Conservation (phyloP, 2,797 vertebrate species). For the Gambusia yucatana region DNA sequence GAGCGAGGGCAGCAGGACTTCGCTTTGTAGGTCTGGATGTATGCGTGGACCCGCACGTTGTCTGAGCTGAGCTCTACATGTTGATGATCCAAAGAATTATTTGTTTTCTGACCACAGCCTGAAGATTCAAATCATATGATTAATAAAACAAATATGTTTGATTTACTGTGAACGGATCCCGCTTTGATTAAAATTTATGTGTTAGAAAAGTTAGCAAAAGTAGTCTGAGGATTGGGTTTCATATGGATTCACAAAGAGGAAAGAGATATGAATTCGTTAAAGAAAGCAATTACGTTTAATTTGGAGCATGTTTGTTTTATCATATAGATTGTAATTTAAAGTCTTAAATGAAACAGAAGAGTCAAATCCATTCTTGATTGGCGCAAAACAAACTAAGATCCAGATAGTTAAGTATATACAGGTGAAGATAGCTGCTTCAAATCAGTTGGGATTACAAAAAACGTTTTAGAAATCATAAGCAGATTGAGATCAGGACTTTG, state of each 20-base stretch:
- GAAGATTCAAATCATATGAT: not conserved
- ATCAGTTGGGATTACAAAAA: not conserved
- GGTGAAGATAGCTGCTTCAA: not conserved
- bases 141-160: not conserved
- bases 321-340: not conserved
- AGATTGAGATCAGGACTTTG: not conserved
- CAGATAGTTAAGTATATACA: not conserved
- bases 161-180: not conserved
- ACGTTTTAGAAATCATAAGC: not conserved
- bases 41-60: slow-evolving; percentile 48
- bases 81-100: slow-evolving; percentile 34
- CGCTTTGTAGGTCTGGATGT: slow-evolving; percentile 64
- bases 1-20: slow-evolving; percentile 61
- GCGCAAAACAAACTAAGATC: not conserved
- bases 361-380: not conserved
- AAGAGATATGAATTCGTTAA: not conserved
- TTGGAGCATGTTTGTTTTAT: not conserved
- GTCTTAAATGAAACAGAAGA: not conserved
- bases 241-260: not conserved
- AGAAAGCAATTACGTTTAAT: not conserved
- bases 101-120: not conserved
- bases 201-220: not conserved
- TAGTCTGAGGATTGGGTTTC: not conserved
- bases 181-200: not conserved
- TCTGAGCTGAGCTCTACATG: slow-evolving; percentile 42